Conservation (phyloP, 2,797 vertebrate species). For the Hippopotamyrus pictus region DNA sequence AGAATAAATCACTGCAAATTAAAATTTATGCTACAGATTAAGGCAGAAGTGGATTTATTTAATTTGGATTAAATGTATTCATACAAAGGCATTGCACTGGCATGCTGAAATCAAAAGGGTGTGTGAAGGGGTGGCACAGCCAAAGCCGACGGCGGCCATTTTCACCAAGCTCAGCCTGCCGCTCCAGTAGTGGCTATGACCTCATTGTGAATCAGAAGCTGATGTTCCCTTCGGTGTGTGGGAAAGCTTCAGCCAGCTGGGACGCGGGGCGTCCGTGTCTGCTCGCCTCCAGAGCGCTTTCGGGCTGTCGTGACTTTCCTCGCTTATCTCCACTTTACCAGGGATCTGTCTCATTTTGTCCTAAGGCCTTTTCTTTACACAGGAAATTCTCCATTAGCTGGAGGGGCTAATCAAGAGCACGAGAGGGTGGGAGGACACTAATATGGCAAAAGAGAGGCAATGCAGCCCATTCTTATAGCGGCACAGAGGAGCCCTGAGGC, state of each 20-base stretch:
- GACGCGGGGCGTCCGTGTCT: not conserved
- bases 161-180: not conserved
- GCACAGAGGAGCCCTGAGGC: too few species aligned
- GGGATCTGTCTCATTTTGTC: constrained; percentile 43
- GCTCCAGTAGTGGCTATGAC: not conserved
- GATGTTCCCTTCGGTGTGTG: not conserved
- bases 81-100: not conserved
- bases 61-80: not conserved
- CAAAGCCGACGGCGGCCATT: not conserved
- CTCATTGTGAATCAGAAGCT: not conserved
- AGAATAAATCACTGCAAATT: not conserved
- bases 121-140: not conserved
- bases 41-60: not conserved
- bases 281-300: not conserved
- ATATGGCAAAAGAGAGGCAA: constrained; percentile 39
- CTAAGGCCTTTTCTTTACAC: constrained; percentile 41
- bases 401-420: constrained; percentile 51
- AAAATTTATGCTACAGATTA: not conserved
- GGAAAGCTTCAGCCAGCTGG: not conserved
- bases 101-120: not conserved
- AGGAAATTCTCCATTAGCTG: constrained; percentile 63
- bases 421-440: constrained; percentile 43
- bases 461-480: not conserved
- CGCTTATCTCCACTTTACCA: constrained; percentile 48
- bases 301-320: constrained; percentile 39